Evolutionary conservation across 2,888 invertebrate genomes (phyloP), one percentile per base, ranked within the genome.

Genomic region (Microchrysa polita): DNA sequence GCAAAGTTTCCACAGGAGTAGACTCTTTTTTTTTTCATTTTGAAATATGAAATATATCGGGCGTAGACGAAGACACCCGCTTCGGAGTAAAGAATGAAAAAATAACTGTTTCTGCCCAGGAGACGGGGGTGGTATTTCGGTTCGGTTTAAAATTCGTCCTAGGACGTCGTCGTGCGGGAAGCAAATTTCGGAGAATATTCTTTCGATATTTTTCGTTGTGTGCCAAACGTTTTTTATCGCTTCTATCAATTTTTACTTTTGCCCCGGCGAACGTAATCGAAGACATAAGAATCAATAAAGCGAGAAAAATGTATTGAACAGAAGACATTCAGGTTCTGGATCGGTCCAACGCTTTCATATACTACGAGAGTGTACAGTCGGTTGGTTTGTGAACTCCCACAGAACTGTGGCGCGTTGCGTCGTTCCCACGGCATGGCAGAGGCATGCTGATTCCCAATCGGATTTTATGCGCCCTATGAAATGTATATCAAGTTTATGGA

Each of bases 211-310:
- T n/a, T 34, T 34, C 27, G 27, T 34, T 7, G 27, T 7, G 27
- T 34, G 27, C 48, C 18, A 65, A 65, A 65, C 65, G 65, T 44
- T 65, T 65, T 65, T 65, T 65, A 65, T 48, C 44, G 12, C 65
- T 48, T 48, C 48, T 18, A 65, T 65, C 44, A 65, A 22, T 22
- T 48, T 48, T 48, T 61, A 16, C 40, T 61, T 61, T 34, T 61
- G 42, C 61, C 5, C 34, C 40, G n/a, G n/a, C n/a, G n/a, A n/a
- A 23, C 42, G 14, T 48, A 44, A 44, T 22, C 16, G 65, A 65
- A 65, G 48, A 65, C 65, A 65, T 65, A 65, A 65, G 65, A 65
- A 48, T 42, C 65, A 65, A 65, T 65, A 65, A 65, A 65, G 65
- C 48, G 65, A 65, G 27, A 48, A 42, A 65, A 63, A 65, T 48